These are phyloP conservation scores for Agrenia bidenticulata DNA, from an alignment of 2,888 invertebrate genomes.

Conservation along the genomic window DNA sequence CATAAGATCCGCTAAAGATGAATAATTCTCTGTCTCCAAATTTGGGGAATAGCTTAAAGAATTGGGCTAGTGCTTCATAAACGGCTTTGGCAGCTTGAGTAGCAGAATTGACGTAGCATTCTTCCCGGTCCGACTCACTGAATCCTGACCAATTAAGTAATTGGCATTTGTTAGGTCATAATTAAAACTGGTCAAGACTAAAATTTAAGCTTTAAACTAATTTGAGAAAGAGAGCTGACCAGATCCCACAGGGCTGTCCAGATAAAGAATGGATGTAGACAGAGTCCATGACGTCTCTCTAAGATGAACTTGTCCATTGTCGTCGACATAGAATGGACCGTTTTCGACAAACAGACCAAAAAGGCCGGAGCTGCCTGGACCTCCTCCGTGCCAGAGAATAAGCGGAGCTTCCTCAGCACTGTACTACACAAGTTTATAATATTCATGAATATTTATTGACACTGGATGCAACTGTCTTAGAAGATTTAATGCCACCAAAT, in stretches of 20 bases:
- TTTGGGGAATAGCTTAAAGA: slow-evolving; percentile 79
- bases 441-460: too few species aligned
- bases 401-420: slow-evolving; percentile 53
- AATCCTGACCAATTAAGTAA: slow-evolving; percentile 63
- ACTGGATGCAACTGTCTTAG: too few species aligned
- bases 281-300: slow-evolving; percentile 77
- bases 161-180: neutral
- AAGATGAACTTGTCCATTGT: slow-evolving; percentile 57
- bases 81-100: slow-evolving; percentile 76
- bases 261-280: slow-evolving; percentile 78
- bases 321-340: slow-evolving; percentile 62
- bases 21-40: slow-evolving; percentile 74
- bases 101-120: slow-evolving; percentile 77
- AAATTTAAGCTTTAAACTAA: too few species aligned
- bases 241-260: slow-evolving; percentile 90
- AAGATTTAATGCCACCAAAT: too few species aligned
- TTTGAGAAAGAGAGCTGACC: slow-evolving; percentile 51
- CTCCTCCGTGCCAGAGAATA: slow-evolving; percentile 64
- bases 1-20: slow-evolving; percentile 87
- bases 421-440: slow-evolving; percentile 29
- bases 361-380: slow-evolving; percentile 62
- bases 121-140: slow-evolving; percentile 75
- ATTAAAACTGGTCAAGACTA: slow-evolving; percentile 8
- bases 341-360: slow-evolving; percentile 63
- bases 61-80: slow-evolving; percentile 73